Evolutionary conservation across 2,888 invertebrate species (phyloP), one percentile per base, ranked within the genome.

Genomic region (Aphodius granarius): DNA sequence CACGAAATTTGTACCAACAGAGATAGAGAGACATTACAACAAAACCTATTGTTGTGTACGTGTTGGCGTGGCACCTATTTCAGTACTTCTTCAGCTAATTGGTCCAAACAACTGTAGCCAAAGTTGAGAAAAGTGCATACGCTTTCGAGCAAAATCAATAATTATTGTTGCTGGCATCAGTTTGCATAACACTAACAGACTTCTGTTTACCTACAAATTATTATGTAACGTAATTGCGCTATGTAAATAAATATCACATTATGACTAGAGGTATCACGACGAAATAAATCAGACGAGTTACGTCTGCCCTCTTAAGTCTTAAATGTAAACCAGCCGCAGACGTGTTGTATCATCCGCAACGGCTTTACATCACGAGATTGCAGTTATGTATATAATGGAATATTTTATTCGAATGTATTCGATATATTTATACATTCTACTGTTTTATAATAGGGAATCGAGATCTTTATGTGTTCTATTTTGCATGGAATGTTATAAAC

Each of bases 241-340:
- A 66, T 66, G 66, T 66, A 66, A 66, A 66, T 66, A 66, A 66
- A 66, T 66, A 66, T 66, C 43, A 13, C 43, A 43, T 43, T 43
- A 43, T 43, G 43, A 43, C 43, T 43, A 43, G 43, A 43, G 43
- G 1, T 43, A 43, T 43, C 43, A 43, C 43, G 43, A 43, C 43
- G 9, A 43, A 43, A 43, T 43, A 43, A 43, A 43, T 43, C 43
- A 43, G 43, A 43, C 43, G 13, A 6, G 43, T 43, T 43, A 43
- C 43, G 43, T 43, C 43, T 43, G 43, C 43, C 43, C 43, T 3
- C 43, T 43, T 43, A 9, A 43, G 43, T 43, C 43, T 3, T 43
- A 43, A 43, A 43, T 3, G 43, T 43, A 43, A 43, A 43, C 43
- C 43, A 43, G 43, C 43, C 13, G 43, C 43, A 43, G 43, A 43